Conservation (phyloP, 37 sponge, comb jelly and placozoan genomes). For the Tethya wilhelma region DNA sequence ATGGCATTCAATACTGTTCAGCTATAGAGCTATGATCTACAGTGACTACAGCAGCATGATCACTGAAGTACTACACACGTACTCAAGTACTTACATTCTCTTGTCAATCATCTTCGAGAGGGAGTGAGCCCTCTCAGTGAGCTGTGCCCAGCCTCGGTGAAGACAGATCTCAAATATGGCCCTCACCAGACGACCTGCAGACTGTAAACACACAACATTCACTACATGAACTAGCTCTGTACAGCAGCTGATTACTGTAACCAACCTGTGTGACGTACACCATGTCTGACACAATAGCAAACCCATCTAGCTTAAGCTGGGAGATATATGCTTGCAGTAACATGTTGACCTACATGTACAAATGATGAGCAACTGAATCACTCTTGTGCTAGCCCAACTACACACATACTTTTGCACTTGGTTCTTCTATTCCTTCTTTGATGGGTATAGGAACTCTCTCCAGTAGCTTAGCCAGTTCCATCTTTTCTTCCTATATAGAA, state of each 20-base stretch:
- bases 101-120: constrained; percentile 98
- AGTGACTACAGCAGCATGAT: no score
- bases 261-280: constrained; percentile 94
- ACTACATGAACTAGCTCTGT: neutral
- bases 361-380: no score
- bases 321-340: constrained; percentile 98
- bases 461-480: constrained; percentile 90
- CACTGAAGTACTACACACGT: neutral
- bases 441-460: constrained; percentile 97
- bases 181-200: constrained; percentile 94
- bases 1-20: no score
- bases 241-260: neutral
- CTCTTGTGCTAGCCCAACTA: no score
- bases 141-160: constrained; percentile 95
- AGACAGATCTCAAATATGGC: constrained; percentile 97
- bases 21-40: no score
- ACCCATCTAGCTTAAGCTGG: constrained; percentile 97
- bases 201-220: constrained; percentile 36
- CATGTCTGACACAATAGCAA: constrained; percentile 98
- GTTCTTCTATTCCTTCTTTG: constrained; percentile 98
- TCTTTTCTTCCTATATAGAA: constrained; percentile 88
- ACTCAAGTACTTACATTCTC: constrained; percentile 79
- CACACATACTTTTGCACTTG: constrained; percentile 90
- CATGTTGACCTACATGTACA: constrained; percentile 78
- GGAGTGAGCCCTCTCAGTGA: constrained; percentile 83